Evolutionary conservation across 2,888 invertebrate species (phyloP).

Genomic region (Eupelmus urozonus): DNA sequence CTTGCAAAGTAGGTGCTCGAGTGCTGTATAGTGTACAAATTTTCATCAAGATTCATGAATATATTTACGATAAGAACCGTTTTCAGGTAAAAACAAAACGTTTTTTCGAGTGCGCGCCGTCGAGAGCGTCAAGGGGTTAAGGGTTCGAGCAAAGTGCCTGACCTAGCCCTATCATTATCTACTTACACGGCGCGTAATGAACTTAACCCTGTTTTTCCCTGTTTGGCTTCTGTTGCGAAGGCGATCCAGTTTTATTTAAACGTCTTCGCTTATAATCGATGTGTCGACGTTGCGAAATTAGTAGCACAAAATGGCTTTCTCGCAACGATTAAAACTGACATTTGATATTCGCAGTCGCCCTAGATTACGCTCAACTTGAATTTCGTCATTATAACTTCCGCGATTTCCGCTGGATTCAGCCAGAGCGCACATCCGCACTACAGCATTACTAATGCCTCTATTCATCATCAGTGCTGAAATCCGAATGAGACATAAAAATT

Average conservation of each 20-base stretch:
- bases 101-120: background rate
- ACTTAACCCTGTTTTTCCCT: background rate
- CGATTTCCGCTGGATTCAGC: no score
- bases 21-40: no score
- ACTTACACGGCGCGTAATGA: background rate
- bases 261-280: background rate
- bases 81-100: background rate
- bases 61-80: background rate
- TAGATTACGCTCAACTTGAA: no score
- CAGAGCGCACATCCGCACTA: no score
- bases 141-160: background rate
- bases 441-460: constrained; percentile 1
- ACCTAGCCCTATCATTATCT: constrained; percentile 6
- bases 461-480: background rate
- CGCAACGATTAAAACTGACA: no score
- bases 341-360: no score
- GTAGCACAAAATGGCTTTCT: no score
- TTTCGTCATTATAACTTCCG: no score
- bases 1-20: no score
- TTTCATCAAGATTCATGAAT: no score
- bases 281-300: no score
- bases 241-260: background rate
- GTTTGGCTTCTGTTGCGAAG: background rate
- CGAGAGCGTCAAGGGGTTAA: background rate
- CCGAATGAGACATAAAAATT: background rate